Evolutionary conservation across 2,888 invertebrate species (phyloP), one percentile per base, ranked within the genome.

Genomic region (Nemoura dubitans): DNA sequence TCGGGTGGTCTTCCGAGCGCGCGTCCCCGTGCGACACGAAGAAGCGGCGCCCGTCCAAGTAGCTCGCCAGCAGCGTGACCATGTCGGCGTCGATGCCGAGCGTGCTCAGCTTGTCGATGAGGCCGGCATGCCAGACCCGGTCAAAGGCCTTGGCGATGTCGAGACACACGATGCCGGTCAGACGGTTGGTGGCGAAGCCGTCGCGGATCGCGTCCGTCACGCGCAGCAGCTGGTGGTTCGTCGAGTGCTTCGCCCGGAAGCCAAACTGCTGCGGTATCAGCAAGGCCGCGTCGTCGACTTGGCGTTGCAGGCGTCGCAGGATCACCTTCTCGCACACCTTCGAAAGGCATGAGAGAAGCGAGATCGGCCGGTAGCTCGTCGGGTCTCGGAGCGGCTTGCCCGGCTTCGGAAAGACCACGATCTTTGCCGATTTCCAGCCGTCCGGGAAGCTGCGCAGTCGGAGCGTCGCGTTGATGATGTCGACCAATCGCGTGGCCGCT

Each of bases 241-340:
- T 87, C 27, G 87, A 87, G 16, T 78, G 78, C 16, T 26, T 14
- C 5, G 29, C 7, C 21, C 28, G 26, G 42, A 84, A 87, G 36
- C 85, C 85, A 29, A 78, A 87, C 16, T 87, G 86, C 30, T 81
- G n/a, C n/a, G n/a, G n/a, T n/a, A n/a, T n/a, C n/a, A n/a, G n/a
- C n/a, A 59, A 59, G 59, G 21, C 21, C 16, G 10, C 21, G 59
- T 78, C 27, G 14, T 29, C 86, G 59, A 89, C 87, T 29, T 83
- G 76, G 42, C 86, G 77, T 16, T 87, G 87, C 0, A 90, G 28
- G 86, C 86, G 80, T 42, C 76, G 86, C 5, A 88, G 86, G 26
- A 89, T 85, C 14, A 89, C 81, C 87, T 87, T 88, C 86, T 90
- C 89, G 2, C 88, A 81, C 14, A 90, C 5, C 87, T 90, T 90